These are phyloP conservation scores for Coelopa frigida DNA, from an alignment of 1,140 invertebrate species.

Conservation along the genomic window DNA sequence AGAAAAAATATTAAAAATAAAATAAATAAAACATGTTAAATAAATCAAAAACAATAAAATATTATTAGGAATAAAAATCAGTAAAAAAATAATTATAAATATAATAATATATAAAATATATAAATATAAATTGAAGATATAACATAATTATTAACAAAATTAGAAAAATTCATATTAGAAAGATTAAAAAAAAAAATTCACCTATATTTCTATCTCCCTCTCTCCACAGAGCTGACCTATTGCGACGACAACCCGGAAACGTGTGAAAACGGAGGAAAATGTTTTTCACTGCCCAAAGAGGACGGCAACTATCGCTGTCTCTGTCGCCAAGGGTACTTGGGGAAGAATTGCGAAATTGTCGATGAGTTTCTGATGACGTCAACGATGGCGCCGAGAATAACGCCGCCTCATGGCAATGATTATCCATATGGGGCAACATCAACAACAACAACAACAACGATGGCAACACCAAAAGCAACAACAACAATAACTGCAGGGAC, in stretches of 20 bases:
- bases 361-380: conserved; percentile 43
- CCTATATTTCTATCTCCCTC: neutral
- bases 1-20: too few relatives aligned
- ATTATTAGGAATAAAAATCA: too few relatives aligned
- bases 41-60: too few relatives aligned
- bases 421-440: conserved; percentile 1
- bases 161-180: too few relatives aligned
- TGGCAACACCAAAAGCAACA: conserved; percentile 15
- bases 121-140: too few relatives aligned
- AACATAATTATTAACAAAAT: too few relatives aligned
- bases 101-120: too few relatives aligned
- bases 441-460: conserved; percentile 13
- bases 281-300: conserved; percentile 64
- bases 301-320: conserved; percentile 67
- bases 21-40: too few relatives aligned
- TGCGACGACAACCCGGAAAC: conserved; percentile 62
- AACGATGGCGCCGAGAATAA: conserved; percentile 43
- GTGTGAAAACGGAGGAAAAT: conserved; percentile 73
- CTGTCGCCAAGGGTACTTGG: conserved; percentile 54
- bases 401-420: conserved; percentile 36
- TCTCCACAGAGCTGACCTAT: conserved; percentile 60
- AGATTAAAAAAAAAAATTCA: too few relatives aligned
- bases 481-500: conserved; percentile 3
- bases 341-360: conserved; percentile 52
- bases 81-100: too few relatives aligned